These are phyloP conservation scores for Phaethornis superciliosus DNA, from an alignment of 2,113 vertebrate species.

Conservation along the genomic window DNA sequence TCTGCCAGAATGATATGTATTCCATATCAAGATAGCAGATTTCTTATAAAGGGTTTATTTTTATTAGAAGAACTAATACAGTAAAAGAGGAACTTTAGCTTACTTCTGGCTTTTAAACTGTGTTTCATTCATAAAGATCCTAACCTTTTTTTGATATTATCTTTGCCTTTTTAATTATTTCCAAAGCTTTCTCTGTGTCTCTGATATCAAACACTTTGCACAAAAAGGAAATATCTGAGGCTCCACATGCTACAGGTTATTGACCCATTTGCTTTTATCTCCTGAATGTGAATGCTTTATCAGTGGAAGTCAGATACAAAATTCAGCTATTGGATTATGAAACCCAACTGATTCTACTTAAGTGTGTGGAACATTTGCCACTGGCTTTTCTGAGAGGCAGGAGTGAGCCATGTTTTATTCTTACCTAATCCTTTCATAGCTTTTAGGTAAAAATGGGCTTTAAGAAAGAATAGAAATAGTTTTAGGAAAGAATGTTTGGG, in stretches of 20 bases:
- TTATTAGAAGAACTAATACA: neutral
- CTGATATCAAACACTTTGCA: neutral
- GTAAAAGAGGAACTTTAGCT: neutral
- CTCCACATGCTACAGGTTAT: slow-evolving; percentile 9
- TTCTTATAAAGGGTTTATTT: neutral
- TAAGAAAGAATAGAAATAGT: no score
- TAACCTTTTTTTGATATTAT: slow-evolving; percentile 20
- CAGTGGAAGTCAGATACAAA: slow-evolving; percentile 40
- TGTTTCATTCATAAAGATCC: slow-evolving; percentile 34
- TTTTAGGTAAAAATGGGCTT: neutral
- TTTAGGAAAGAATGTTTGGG: neutral
- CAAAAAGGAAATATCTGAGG: slow-evolving; percentile 30
- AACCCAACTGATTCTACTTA: neutral
- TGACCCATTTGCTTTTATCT: slow-evolving; percentile 44
- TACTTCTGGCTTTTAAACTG: neutral
- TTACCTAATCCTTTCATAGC: slow-evolving; percentile 11
- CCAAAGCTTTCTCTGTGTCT: neutral
- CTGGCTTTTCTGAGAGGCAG: neutral
- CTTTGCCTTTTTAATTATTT: slow-evolving; percentile 45
- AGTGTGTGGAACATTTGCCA: slow-evolving; percentile 22
- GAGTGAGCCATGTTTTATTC: neutral
- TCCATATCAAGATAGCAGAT: neutral
- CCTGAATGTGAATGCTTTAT: slow-evolving; percentile 26
- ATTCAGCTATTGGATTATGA: slow-evolving; percentile 36
- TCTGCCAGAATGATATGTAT: neutral